Base-by-base conservation (phyloP, 2,113 vertebrate species). In the Cariama cristata region DNA sequence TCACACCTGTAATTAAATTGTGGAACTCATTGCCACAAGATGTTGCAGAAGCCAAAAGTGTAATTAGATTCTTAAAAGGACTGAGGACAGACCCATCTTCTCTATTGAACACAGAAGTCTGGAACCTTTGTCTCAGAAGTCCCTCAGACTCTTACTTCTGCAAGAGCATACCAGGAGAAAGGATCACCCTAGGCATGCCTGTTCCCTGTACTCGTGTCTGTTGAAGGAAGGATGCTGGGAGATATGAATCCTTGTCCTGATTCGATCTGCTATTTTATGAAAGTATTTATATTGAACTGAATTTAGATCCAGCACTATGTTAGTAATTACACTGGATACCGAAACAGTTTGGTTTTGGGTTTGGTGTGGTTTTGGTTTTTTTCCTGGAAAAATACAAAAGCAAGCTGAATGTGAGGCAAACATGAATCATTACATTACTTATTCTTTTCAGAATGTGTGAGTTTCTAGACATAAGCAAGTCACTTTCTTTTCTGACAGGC, bases 41-140 rank as follows among this genome's bases (percentile, higher is more conserved):
- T 52, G 38, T 52, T 95, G 64, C 35, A 86, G 86, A 68, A 92
- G 86, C 88, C 88, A 84, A 30, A 73, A 92, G n/a, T 67, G 59
- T 93, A 94, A 94, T 96, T 90, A 91, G 63, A 83, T 74, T 90
- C 58, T 79, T 76, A 72, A 86, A 92, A 92, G 62, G 83, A n/a
- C 62, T 83, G 88, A 77, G 63, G 62, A 86, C 50, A 80, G 53
- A 45, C 35, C 30, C 42, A 77, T 86, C 59, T 72, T 93, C 79
- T 86, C 50, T 90, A 14, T 8, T 77, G 88, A 90, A 42, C 93
- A 66, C 47, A 86, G 86, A 92, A 80, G 38, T 80, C 93, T 94
- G 91, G 62, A 94, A 75, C 72, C 86, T 91, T 91, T 4, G 1
- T 73, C 27, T 86, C 82, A 86, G 88, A 92, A 56, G 71, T 90